Evolutionary conservation across 2,888 invertebrate genomes (phyloP).

Genomic region (Chrysolina oricalcia): DNA sequence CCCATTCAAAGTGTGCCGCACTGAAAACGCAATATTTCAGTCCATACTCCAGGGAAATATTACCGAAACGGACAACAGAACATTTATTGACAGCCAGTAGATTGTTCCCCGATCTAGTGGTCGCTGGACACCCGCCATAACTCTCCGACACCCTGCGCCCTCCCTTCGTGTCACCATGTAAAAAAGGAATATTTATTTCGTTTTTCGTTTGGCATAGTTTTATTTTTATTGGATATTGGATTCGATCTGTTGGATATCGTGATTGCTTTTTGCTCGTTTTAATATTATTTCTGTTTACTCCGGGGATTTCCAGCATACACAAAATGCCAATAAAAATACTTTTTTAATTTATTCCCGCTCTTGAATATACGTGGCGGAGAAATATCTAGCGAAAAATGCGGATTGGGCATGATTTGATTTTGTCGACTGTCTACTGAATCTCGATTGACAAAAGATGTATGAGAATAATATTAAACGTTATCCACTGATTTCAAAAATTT

Average conservation of each 20-base stretch:
- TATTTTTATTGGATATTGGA: slow-evolving; percentile 69
- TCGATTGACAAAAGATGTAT: neutral
- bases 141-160: slow-evolving; percentile 66
- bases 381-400: slow-evolving; percentile 33
- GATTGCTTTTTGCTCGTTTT: slow-evolving; percentile 63
- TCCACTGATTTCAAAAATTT: neutral
- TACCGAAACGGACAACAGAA: slow-evolving; percentile 67
- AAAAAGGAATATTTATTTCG: slow-evolving; percentile 69
- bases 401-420: slow-evolving; percentile 37
- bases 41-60: slow-evolving; percentile 70
- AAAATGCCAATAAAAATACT: slow-evolving; percentile 61
- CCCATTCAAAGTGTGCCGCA: slow-evolving; percentile 65
- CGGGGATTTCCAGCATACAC: slow-evolving; percentile 62
- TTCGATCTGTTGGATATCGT: slow-evolving; percentile 65
- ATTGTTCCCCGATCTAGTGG: slow-evolving; percentile 71
- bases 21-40: slow-evolving; percentile 70
- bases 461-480: neutral
- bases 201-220: slow-evolving; percentile 68
- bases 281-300: slow-evolving; percentile 65
- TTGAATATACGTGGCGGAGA: slow-evolving; percentile 34
- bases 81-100: slow-evolving; percentile 72
- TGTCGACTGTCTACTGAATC: slow-evolving; percentile 15
- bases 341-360: slow-evolving; percentile 59
- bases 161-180: slow-evolving; percentile 60
- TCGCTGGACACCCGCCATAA: slow-evolving; percentile 70